Percentiles rank a stretch among this genome's conserved stretches.
These are phyloP conservation scores for Drosophila mulleri DNA, from an alignment of 2,888 invertebrate genomes.

Conservation along the genomic window DNA sequence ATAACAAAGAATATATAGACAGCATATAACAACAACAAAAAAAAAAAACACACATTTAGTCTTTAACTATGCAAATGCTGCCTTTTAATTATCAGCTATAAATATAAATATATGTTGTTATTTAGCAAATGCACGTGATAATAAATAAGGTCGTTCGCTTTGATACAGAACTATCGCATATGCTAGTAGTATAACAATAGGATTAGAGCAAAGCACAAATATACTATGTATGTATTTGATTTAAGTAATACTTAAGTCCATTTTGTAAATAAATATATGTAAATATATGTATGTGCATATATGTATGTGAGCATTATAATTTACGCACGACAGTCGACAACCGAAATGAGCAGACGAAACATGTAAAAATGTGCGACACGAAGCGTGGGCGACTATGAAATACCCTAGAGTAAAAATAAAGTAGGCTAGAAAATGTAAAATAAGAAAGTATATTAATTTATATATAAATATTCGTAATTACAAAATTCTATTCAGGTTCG, in stretches of 20 bases:
- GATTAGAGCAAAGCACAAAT: constrained; percentile 9
- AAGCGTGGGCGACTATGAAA: background rate
- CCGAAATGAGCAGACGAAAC: constrained; percentile 13
- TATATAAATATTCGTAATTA: background rate
- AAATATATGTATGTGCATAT: constrained; percentile 13
- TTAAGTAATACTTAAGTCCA: constrained; percentile 5
- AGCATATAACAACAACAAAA: no score
- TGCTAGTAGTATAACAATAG: background rate
- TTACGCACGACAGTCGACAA: constrained; percentile 29
- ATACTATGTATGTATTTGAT: background rate
- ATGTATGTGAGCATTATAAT: constrained; percentile 26
- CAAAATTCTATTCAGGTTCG: background rate
- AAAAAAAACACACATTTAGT: no score
- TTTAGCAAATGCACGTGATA: constrained; percentile 15
- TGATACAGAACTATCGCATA: constrained; percentile 18
- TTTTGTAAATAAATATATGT: constrained; percentile 14
- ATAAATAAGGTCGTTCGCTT: constrained; percentile 7
- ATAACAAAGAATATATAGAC: background rate
- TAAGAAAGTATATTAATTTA: background rate
- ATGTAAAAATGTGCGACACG: constrained; percentile 5
- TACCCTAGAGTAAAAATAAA: background rate
- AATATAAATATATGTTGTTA: background rate
- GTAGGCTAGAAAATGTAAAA: background rate
- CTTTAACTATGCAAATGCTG: constrained; percentile 4
- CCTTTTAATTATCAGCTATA: constrained; percentile 6